These are phyloP conservation scores for Progne subis DNA, from an alignment of 2,113 vertebrate species.

Conservation along the genomic window DNA sequence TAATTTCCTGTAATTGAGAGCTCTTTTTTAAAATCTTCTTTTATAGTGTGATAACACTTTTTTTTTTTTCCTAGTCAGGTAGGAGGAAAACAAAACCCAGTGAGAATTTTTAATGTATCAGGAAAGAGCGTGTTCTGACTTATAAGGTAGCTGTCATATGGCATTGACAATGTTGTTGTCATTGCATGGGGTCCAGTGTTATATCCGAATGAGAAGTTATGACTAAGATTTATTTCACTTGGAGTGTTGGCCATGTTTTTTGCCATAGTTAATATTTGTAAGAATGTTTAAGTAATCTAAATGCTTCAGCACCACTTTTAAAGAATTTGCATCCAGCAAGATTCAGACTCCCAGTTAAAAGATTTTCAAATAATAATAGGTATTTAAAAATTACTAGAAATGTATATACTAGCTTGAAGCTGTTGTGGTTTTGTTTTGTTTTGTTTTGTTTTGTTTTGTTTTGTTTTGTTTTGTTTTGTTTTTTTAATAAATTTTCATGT, in stretches of 20 bases:
- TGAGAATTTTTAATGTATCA: not conserved
- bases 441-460: too few relatives aligned
- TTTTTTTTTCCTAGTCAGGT: not conserved
- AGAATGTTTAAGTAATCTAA: not conserved
- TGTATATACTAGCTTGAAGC: fast-evolving
- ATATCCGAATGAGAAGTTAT: not conserved
- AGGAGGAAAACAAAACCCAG: not conserved
- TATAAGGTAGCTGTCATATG: not conserved
- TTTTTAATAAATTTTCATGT: fast-evolving
- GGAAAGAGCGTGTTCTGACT: fast-evolving
- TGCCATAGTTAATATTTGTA: not conserved
- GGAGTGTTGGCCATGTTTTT: fast-evolving
- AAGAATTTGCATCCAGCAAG: not conserved
- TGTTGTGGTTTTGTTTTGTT: not conserved
- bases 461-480: too few relatives aligned
- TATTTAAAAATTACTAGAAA: not conserved
- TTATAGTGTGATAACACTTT: not conserved
- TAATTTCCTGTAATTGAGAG: not conserved
- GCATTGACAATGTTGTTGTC: not conserved
- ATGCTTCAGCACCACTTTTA: not conserved
- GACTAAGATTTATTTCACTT: not conserved
- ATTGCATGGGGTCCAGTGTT: not conserved
- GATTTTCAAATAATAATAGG: not conserved
- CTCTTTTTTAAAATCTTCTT: fast-evolving
- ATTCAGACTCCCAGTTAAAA: not conserved